A percentile compares a stretch with the other conserved stretches of the same genome.
phyloP scores from a whole-genome alignment of 2,888 invertebrate species.

The Microplitis deprimator region DNA sequence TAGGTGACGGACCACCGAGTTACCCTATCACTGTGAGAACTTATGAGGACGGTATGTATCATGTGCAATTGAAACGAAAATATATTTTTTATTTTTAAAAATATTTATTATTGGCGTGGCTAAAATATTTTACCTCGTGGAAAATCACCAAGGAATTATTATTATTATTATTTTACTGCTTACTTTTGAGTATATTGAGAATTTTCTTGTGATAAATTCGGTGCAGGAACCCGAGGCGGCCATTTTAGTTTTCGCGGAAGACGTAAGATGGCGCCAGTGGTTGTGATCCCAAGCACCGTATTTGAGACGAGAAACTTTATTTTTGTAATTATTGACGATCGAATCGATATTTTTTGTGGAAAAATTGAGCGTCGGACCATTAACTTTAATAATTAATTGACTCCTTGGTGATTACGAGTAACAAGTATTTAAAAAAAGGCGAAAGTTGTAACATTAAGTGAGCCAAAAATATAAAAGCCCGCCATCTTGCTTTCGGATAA shows the following conservation, averaged over 20 bases:
- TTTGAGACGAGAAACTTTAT: too few species aligned
- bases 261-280: too few species aligned
- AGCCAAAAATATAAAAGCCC: slow-evolving; percentile 72
- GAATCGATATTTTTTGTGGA: background rate
- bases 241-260: too few species aligned
- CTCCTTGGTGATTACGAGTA: background rate
- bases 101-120: background rate
- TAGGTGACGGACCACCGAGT: slow-evolving; percentile 96
- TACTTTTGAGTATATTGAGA: too few species aligned
- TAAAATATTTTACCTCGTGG: background rate
- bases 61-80: slow-evolving; percentile 33
- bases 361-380: background rate
- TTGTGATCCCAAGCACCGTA: too few species aligned
- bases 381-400: background rate
- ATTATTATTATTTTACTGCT: too few species aligned
- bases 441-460: slow-evolving; percentile 48
- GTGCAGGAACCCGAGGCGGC: too few species aligned
- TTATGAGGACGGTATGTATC: slow-evolving; percentile 97
- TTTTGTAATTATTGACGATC: background rate
- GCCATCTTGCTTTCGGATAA: slow-evolving; percentile 59
- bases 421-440: slow-evolving; percentile 9
- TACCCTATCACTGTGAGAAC: slow-evolving; percentile 94
- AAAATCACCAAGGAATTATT: too few species aligned
- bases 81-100: background rate
- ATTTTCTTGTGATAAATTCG: too few species aligned